A percentile compares a stretch with the other conserved stretches of the same genome.
Evolutionary conservation across 2,797 vertebrate species (phyloP).

Genomic region (Malacoraja senta): DNA sequence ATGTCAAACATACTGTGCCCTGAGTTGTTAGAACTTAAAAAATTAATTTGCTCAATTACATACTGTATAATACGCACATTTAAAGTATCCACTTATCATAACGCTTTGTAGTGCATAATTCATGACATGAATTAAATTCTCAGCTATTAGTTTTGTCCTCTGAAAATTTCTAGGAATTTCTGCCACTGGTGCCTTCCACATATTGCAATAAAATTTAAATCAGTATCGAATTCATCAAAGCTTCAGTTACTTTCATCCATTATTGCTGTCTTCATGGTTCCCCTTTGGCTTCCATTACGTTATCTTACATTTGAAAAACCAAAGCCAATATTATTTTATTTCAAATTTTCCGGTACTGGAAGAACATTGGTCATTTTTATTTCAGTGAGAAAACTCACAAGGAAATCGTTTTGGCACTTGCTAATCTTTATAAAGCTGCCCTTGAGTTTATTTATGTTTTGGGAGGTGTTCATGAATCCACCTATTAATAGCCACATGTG

Average conservation of each 20-base stretch:
- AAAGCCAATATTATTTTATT: neutral
- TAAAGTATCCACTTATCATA: slow-evolving; percentile 16
- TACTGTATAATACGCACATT: neutral
- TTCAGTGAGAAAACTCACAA: neutral
- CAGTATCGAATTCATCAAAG: slow-evolving; percentile 27
- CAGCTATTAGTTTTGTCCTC: neutral
- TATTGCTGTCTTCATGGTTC: neutral
- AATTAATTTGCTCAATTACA: neutral
- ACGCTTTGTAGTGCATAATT: slow-evolving; percentile 15
- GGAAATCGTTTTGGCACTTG: neutral
- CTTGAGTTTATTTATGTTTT: neutral
- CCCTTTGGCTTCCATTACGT: neutral
- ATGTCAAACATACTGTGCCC: slow-evolving; percentile 7
- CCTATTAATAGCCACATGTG: neutral
- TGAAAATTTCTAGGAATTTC: slow-evolving; percentile 17
- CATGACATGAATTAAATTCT: slow-evolving; percentile 6
- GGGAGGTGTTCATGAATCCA: neutral
- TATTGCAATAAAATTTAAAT: slow-evolving; percentile 6
- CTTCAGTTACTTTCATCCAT: neutral
- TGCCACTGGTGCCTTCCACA: neutral
- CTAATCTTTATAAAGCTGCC: too few species aligned
- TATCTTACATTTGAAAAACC: neutral
- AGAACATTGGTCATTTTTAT: neutral
- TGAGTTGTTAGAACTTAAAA: neutral
- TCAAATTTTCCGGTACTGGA: neutral